Evolutionary conservation across 2,113 vertebrate species (phyloP), one percentile per base, ranked within the genome.

Genomic region (Scolopax mira): DNA sequence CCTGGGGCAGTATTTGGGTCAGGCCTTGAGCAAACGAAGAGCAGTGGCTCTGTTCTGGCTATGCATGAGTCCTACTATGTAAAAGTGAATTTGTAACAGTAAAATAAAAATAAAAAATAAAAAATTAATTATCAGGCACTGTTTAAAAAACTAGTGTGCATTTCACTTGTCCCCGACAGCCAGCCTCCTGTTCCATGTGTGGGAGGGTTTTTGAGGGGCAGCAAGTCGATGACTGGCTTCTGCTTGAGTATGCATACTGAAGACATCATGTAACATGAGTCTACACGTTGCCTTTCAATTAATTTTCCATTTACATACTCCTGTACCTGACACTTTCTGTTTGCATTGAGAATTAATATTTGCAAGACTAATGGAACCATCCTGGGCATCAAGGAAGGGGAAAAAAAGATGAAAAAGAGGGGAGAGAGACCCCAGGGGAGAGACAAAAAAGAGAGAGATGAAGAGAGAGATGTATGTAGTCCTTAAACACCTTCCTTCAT

Each of bases 301-400:
- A 97, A 97, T 96, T 97, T 97, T 97, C 97, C 96, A 75, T 94
- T 96, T 96, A 94, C 94, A 80, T 95, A 90, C 66, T 81, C 87
- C 85, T 67, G 37, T 55, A 91, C 82, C 81, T 89, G 88, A 82
- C 93, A 96, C 62, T 82, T 74, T 97, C 79, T 97, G 96, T 97
- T 97, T 97, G 96, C 91, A 94, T 48, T 97, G 75, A 90, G 97
- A 97, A 97, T 96, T 97, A 97, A 97, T 97, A 80, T 97, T 97
- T 97, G 94, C 94, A 96, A 74, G 95, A 94, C 86, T 96, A 96
- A 96, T 96, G 90, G 85, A 96, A 96, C 82, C 88, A 95, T 94
- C 95, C 85, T 95, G 90, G 92, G 71, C 86, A 95, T 82, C 77
- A 88, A 87, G 55, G 60, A 91, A 49, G 77, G 72, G 57, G 24